Evolutionary conservation across 2,113 vertebrate species (phyloP), one percentile per base, ranked within the genome.

Genomic region (Muscicapa adusta): DNA sequence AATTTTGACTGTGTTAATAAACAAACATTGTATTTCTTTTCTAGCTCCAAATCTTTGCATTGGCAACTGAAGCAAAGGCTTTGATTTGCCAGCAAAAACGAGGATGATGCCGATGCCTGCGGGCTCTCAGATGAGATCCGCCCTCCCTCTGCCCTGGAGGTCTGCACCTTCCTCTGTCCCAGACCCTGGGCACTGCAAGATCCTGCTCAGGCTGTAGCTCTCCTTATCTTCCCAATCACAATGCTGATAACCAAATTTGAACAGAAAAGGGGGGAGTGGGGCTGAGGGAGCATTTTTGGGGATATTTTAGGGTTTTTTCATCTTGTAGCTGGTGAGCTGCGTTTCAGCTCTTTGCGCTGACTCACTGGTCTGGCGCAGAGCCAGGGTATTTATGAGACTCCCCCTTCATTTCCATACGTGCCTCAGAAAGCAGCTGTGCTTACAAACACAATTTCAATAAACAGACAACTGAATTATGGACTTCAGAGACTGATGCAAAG

Each of bases 391-490:
- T 92, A 12, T 87, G 68, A 76, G 94, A 61, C 62, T 95, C 73
- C 84, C 92, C 84, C 89, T 28, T 76, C 81, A 91, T 94, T 96
- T 89, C 73, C 87, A 82, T 82, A 31, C 22, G 6, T 85, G 88
- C 82, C 63, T 96, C 92, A 47, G 78, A 95, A 86, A 74, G 94
- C 95, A 92, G 94, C 95, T 96, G 88, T 90, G 92, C 95, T 96
- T 94, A 90, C 85, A 95, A 95, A 62, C 83, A 86, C 43, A 1
- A 79, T 83, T 76, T 25, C 76, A 78, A 82, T 51, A 91, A 91
- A 93, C 95, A 96, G 70, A 90, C 85, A 93, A 73, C 60, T 70
- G 92, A 95, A 93, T 95, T 85, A 95, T 34, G 91, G 72, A 66
- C 88, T 90, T 80, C 91, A 92, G 88, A 91, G 92, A 1, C 63